Conservation (phyloP, 1,140 invertebrate genomes). For the Cepaea nemoralis region DNA sequence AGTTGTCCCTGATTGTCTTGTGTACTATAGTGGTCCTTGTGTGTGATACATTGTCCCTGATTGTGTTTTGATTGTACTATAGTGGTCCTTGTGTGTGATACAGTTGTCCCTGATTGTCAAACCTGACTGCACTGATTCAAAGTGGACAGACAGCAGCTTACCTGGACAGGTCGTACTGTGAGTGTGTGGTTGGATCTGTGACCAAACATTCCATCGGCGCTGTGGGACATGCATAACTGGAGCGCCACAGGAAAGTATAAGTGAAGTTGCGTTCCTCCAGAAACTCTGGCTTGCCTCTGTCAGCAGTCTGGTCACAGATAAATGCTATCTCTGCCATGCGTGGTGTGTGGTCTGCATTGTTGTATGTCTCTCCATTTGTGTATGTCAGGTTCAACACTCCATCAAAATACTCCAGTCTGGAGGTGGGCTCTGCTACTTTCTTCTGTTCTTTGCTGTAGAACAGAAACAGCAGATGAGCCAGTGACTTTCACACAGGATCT, state of each 20-base stretch:
- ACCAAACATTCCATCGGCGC: slow-evolving; percentile 62
- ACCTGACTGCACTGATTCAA: too few relatives aligned
- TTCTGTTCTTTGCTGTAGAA: slow-evolving; percentile 45
- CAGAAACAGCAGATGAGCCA: too few relatives aligned
- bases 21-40: too few relatives aligned
- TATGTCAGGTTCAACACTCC: slow-evolving; percentile 70
- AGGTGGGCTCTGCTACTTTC: slow-evolving; percentile 56
- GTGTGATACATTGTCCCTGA: too few relatives aligned
- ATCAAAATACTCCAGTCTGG: slow-evolving; percentile 64
- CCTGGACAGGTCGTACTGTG: slow-evolving; percentile 69
- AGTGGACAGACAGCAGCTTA: slow-evolving; percentile 37
- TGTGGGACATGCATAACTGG: slow-evolving; percentile 66
- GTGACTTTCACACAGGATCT: too few relatives aligned
- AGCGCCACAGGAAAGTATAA: slow-evolving; percentile 70
- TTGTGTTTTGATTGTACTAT: too few relatives aligned
- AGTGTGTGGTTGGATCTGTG: slow-evolving; percentile 51
- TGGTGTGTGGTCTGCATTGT: slow-evolving; percentile 48
- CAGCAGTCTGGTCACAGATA: slow-evolving; percentile 66
- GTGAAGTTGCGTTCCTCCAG: slow-evolving; percentile 57
- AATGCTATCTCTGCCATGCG: slow-evolving; percentile 69
- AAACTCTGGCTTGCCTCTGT: slow-evolving; percentile 63
- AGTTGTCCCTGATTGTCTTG: too few relatives aligned
- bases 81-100: too few relatives aligned
- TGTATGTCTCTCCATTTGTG: slow-evolving; percentile 62
- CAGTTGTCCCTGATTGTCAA: too few relatives aligned